Percentiles rank a stretch among this genome's conserved stretches.
phyloP scores from a whole-genome alignment of 2,113 vertebrate genomes.

The Neogobius melanostomus region DNA sequence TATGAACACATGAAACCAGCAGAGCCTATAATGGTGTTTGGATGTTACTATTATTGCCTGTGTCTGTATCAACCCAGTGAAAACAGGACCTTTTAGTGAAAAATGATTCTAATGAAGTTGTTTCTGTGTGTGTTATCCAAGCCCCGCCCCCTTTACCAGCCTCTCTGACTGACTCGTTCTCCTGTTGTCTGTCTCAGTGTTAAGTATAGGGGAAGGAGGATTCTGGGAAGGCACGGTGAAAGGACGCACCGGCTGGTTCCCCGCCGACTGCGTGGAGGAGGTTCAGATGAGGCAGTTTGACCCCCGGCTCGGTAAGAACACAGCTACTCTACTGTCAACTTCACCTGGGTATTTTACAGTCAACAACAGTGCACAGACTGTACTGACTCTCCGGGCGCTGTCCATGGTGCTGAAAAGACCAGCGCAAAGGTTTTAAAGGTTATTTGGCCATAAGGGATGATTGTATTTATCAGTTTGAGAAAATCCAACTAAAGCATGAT shows the following conservation, averaged over 20 bases:
- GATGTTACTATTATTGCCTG: no score
- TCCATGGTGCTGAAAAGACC: conserved; percentile 43
- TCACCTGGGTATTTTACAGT: not conserved
- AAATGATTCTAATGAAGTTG: not conserved
- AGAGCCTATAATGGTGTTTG: no score
- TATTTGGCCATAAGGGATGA: not conserved
- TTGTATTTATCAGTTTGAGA: no score
- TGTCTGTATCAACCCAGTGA: not conserved
- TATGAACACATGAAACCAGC: no score
- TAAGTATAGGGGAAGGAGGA: conserved; percentile 96
- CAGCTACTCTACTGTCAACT: not conserved
- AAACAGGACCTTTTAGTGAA: not conserved
- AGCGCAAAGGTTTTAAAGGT: not conserved
- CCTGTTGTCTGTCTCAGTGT: conserved; percentile 77
- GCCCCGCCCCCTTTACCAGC: conserved; percentile 8
- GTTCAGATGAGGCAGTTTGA: conserved; percentile 98
- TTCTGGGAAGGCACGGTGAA: conserved; percentile 98
- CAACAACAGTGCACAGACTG: not conserved
- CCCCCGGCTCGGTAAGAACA: conserved; percentile 85
- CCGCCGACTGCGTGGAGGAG: conserved; percentile 96
- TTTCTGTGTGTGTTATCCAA: not conserved
- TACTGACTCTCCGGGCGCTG: conserved; percentile 5
- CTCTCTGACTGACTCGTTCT: conserved; percentile 25
- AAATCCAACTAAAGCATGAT: no score
- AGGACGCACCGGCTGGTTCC: conserved; percentile 97